A percentile compares a stretch with the other conserved stretches of the same genome.
Evolutionary conservation across 2,888 invertebrate genomes (phyloP).

Genomic region (Iphiclides podalirius): DNA sequence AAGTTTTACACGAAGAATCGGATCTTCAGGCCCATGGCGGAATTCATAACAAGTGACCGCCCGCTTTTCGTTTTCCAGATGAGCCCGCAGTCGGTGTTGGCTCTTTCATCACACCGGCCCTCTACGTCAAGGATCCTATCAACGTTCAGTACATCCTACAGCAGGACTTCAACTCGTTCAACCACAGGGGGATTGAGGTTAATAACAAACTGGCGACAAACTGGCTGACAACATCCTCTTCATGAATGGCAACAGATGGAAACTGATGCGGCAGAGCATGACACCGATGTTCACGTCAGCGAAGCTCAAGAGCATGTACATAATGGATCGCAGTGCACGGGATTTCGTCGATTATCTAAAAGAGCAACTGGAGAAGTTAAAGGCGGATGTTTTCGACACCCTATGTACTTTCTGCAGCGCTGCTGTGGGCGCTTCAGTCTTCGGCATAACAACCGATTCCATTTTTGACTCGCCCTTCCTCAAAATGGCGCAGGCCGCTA

Average conservation of each 20-base stretch:
- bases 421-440: constrained; percentile 46
- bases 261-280: constrained; percentile 33
- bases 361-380: constrained; percentile 36
- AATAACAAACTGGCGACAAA: constrained; percentile 23
- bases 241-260: constrained; percentile 32
- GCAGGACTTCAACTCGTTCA: constrained; percentile 11
- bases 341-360: constrained; percentile 39
- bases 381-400: constrained; percentile 32
- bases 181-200: constrained; percentile 10
- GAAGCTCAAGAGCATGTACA: constrained; percentile 45
- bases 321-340: constrained; percentile 39
- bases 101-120: constrained; percentile 1
- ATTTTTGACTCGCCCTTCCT: constrained; percentile 46
- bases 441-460: constrained; percentile 46
- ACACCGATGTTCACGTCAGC: constrained; percentile 36
- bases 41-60: not conserved
- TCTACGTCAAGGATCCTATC: constrained; percentile 4
- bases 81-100: constrained; percentile 12
- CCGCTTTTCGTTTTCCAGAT: constrained; percentile 11
- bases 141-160: constrained; percentile 10
- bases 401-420: constrained; percentile 35
- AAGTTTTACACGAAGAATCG: constrained; percentile 6
- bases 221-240: constrained; percentile 27
- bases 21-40: constrained; percentile 6
- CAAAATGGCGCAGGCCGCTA: constrained; percentile 30